A percentile compares a stretch with the other conserved stretches of the same genome.
Conservation (phyloP, 1,140 invertebrate species). For the Watersipora subatra region DNA sequence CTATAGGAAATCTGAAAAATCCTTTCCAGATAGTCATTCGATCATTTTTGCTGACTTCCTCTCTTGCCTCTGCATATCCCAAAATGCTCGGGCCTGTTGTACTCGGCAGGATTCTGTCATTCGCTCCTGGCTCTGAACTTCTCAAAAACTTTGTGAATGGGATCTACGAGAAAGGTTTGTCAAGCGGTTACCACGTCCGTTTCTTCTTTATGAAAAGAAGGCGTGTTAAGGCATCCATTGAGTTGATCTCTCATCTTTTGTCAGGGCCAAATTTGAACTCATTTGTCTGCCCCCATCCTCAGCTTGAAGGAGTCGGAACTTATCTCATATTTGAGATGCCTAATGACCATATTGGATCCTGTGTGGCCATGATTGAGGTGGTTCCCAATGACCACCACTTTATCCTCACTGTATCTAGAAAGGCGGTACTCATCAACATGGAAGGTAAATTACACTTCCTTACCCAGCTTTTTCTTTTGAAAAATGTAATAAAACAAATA, state of each 20-base stretch:
- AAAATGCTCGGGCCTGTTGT: constrained; percentile 92
- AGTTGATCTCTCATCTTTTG: background rate
- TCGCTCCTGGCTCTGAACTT: constrained; percentile 7
- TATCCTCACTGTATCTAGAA: background rate
- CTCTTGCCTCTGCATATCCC: constrained; percentile 69
- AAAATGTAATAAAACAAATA: background rate
- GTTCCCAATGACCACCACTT: background rate
- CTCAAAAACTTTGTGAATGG: background rate
- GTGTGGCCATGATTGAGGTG: background rate
- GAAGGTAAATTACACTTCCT: background rate
- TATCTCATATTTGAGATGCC: constrained; percentile 2
- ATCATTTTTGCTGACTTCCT: constrained; percentile 31
- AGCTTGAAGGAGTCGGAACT: background rate
- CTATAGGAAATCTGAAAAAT: too few species aligned
- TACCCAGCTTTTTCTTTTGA: too few species aligned
- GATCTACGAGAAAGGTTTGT: background rate
- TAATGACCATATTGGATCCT: constrained; percentile 1
- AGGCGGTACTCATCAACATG: background rate
- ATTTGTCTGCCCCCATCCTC: background rate
- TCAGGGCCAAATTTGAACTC: background rate
- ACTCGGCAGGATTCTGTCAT: constrained; percentile 73
- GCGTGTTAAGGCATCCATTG: background rate
- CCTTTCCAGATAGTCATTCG: background rate
- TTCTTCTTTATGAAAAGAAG: too few species aligned
- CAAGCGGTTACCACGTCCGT: too few species aligned